Percentiles rank a stretch among this genome's conserved stretches.
phyloP scores from a whole-genome alignment of 2,888 invertebrate genomes.

The Incurvaria masculella region DNA sequence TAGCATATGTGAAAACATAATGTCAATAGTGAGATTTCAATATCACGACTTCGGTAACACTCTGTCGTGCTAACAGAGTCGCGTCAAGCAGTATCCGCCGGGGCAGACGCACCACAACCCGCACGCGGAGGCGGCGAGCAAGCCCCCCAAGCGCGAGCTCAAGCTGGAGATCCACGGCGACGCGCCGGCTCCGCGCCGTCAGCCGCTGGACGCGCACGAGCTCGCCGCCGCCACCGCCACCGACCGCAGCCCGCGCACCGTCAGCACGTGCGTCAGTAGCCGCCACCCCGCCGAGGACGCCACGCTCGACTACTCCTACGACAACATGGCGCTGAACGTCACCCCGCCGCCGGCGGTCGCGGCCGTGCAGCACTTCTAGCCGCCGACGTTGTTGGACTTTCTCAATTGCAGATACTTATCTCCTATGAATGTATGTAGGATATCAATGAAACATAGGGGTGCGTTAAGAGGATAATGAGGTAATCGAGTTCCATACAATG shows the following conservation, averaged over 20 bases:
- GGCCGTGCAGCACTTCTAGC: background rate
- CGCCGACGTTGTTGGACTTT: too few species aligned
- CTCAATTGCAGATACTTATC: too few species aligned
- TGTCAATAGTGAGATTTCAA: too few species aligned
- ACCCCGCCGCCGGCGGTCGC: constrained; percentile 50
- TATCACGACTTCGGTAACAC: background rate
- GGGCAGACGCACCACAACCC: constrained; percentile 48
- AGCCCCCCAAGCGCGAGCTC: constrained; percentile 35
- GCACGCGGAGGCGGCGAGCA: constrained; percentile 44
- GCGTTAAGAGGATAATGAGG: too few species aligned
- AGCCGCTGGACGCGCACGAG: constrained; percentile 39
- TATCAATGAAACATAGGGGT: too few species aligned
- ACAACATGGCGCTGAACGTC: constrained; percentile 73
- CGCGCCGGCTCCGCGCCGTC: constrained; percentile 32
- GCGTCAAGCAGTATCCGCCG: constrained; percentile 42
- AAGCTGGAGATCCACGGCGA: constrained; percentile 45
- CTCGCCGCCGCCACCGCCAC: constrained; percentile 38
- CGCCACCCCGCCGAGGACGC: constrained; percentile 75
- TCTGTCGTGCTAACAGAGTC: constrained; percentile 30
- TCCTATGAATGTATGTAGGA: too few species aligned
- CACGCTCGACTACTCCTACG: constrained; percentile 74
- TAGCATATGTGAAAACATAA: too few species aligned
- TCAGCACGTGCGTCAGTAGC: constrained; percentile 67
- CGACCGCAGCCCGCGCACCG: constrained; percentile 62
- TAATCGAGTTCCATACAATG: too few species aligned